Evolutionary conservation across 2,888 invertebrate genomes (phyloP).

Genomic region (Spisula subtruncata): DNA sequence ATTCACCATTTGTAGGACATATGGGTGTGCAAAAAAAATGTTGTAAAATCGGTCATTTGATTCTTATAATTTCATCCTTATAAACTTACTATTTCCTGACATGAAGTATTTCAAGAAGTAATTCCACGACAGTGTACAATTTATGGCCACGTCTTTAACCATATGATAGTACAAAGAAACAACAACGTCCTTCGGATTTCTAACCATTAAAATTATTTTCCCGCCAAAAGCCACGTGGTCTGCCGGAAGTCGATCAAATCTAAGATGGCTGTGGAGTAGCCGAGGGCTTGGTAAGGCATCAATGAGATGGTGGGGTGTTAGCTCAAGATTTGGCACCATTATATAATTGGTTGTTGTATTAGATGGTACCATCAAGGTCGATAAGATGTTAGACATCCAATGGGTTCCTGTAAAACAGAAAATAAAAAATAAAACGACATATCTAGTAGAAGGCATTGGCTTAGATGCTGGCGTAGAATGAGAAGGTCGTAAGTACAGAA

Average conservation of each 20-base stretch:
- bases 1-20: too few species aligned
- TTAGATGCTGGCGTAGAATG: too few species aligned
- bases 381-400: slow-evolving; percentile 33
- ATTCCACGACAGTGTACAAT: neutral
- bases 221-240: slow-evolving; percentile 15
- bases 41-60: too few species aligned
- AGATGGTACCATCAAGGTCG: neutral
- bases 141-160: neutral
- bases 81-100: slow-evolving; percentile 28
- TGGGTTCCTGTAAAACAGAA: slow-evolving; percentile 24
- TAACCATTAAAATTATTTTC: slow-evolving; percentile 31
- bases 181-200: slow-evolving; percentile 34
- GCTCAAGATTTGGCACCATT: neutral
- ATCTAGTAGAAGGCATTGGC: too few species aligned
- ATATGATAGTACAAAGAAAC: slow-evolving; percentile 24
- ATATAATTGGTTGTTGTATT: neutral
- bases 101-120: slow-evolving; percentile 20
- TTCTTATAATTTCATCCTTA: too few species aligned
- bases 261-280: slow-evolving; percentile 16
- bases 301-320: neutral
- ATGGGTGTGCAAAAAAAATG: too few species aligned
- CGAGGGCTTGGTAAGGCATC: neutral
- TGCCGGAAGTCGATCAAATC: slow-evolving; percentile 8
- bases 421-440: too few species aligned
- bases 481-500: too few species aligned